Evolutionary conservation across 2,888 invertebrate species (phyloP).

Genomic region (Epinotia ramella): DNA sequence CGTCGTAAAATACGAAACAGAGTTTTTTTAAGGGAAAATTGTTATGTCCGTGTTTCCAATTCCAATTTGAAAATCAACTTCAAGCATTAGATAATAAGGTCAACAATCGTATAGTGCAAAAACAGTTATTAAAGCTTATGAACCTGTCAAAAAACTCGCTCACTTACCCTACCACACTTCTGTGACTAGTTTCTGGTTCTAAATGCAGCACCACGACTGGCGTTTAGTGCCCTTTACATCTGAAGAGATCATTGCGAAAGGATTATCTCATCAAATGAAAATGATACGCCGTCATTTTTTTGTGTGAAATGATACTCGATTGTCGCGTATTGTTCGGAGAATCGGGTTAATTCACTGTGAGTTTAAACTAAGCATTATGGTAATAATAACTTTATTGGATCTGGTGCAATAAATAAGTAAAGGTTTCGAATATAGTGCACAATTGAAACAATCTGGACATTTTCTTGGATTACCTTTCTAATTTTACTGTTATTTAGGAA

Average conservation of each 20-base stretch:
- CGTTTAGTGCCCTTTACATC: background rate
- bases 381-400: constrained; percentile 17
- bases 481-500: constrained; percentile 44
- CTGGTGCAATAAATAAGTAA: constrained; percentile 26
- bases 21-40: background rate
- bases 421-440: constrained; percentile 5
- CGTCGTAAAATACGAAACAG: background rate
- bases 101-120: background rate
- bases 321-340: constrained; percentile 39
- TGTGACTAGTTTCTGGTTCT: background rate
- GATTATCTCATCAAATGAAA: constrained; percentile 47
- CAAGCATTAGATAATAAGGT: background rate
- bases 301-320: constrained; percentile 45
- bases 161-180: background rate
- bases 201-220: background rate
- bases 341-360: constrained; percentile 40
- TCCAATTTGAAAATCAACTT: background rate
- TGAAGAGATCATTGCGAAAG: constrained; percentile 36
- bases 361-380: constrained; percentile 32
- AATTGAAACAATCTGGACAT: background rate
- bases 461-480: constrained; percentile 27
- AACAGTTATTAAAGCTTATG: background rate
- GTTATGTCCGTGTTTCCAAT: too few species aligned
- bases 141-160: background rate
- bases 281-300: constrained; percentile 42